These are phyloP conservation scores for Hyalella azteca DNA, from an alignment of 2,888 invertebrate genomes.

Conservation along the genomic window DNA sequence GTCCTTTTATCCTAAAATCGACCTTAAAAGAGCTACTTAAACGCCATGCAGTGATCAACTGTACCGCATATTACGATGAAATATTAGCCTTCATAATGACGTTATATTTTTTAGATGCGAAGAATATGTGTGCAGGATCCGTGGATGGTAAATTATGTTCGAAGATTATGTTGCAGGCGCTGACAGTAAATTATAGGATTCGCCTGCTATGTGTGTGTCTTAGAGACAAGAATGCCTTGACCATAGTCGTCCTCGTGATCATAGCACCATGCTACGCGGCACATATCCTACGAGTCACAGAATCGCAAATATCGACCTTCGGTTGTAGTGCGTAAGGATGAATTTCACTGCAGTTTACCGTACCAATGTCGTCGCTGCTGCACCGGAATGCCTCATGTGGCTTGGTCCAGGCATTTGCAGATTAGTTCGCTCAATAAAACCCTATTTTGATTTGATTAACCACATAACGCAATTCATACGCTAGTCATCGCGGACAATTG, in stretches of 20 bases:
- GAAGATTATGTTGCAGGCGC: not conserved
- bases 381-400: not conserved
- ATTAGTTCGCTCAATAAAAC: constrained; percentile 57
- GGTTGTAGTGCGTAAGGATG: too few relatives aligned
- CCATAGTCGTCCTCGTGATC: not conserved
- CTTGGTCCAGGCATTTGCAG: constrained; percentile 49
- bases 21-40: not conserved
- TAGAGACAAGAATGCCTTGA: not conserved
- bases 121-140: not conserved
- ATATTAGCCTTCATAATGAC: too few relatives aligned
- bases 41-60: too few relatives aligned
- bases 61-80: too few relatives aligned
- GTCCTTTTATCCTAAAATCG: not conserved
- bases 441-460: constrained; percentile 59
- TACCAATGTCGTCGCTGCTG: not conserved
- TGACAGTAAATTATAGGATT: not conserved
- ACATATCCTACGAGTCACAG: not conserved
- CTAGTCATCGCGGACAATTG: constrained; percentile 48
- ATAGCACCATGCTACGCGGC: not conserved
- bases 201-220: not conserved
- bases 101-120: not conserved
- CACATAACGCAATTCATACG: constrained; percentile 57
- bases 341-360: not conserved
- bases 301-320: too few relatives aligned
- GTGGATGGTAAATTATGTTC: not conserved